Base-by-base conservation (phyloP, 2,888 invertebrate species). In the Drosophila ezoana region DNA sequence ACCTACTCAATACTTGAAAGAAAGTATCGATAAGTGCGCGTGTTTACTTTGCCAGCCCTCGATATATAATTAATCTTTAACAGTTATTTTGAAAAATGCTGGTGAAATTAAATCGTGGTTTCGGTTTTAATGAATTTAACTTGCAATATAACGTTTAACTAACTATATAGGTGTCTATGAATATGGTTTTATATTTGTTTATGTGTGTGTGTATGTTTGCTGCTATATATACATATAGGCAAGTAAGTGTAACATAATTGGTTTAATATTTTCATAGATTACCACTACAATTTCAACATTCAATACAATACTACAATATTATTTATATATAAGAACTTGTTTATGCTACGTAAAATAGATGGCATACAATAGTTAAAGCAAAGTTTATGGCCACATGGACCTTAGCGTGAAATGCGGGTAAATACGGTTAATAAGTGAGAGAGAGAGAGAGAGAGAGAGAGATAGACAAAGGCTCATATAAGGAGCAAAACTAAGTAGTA, bases 231-330 rank as follows among this genome's bases (percentile, higher is more conserved):
- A 66, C 80, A 73, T 81, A 83, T 85, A 85, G 70, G 70, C 84
- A 87, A 75, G 87, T 84, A 81, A 87, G 67, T 79, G 61, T 87
- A 84, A 87, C 81, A 84, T 87, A 84, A 84, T 81, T 78, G 81
- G 69, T 71, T 70, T 81, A 66, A 74, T 75, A 76, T 79, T 44
- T 54, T 61, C 47, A 71, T 83, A 76, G 72, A 79, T 72, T 70
- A 69, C 73, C 69, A 72, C 83, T 87, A 84, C 73, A 87, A 52
- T 66, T 85, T 82, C 59, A 84, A 84, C 83, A 77, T 82, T 82
- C 58, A 83, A 83, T 86, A 79, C 72, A 77, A 79, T 79, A 70
- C 86, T 84, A 87, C 85, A 62, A 76, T 87, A 76, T 66, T 66
- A 66, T 66, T 63, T 41, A 60, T 58, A 63, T 79, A 41, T 66